Base-by-base conservation (phyloP, 1,140 invertebrate species). In the Drosophila nigromelanica region DNA sequence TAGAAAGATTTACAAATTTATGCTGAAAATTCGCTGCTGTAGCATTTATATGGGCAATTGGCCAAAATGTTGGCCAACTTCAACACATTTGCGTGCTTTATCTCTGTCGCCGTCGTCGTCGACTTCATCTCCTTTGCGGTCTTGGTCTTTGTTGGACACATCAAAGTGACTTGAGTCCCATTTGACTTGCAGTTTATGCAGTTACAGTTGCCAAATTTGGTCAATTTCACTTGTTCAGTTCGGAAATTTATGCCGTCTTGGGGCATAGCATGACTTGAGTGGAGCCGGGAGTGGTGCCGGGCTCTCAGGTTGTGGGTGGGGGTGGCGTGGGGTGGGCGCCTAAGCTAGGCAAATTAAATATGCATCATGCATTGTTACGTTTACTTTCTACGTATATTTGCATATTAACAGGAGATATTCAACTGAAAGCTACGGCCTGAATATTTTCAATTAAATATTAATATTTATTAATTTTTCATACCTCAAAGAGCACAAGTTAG, bases 31-130 rank as follows among this genome's bases (percentile, higher is more conserved):
- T 80, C 51, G 59, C 66, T 33, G 39, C 39, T 45, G 21, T 35
- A 47, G 68, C 50, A 82, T 86, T 73, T 87, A 85, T 83, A 86
- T 86, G 79, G 83, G 78, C 83, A 89, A 68, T 89, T 67, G 83
- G 68, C 82, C 82, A 86, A 87, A 86, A 86, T 76, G 78, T 70
- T 80, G 78, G 75, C 64, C 82, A 66, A 59, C 33, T 75, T 60
- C 51, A 75, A 77, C 73, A 87, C 81, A 86, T 86, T 86, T 86
- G 78, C 78, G 74, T 75, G 81, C 77, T 80, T 80, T 76, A 74
- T 73, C 64, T 76, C 45, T 62, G 62, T 69, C 60, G 55, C 39
- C 35, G 21, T 52, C 24, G 39, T 47, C 55, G 45, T 33, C 21
- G 27, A 11, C 68, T 37, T 30, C 42, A 42, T 50, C 15, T 56